Conservation (phyloP, 2,113 vertebrate genomes). For the Arenaria interpres region DNA sequence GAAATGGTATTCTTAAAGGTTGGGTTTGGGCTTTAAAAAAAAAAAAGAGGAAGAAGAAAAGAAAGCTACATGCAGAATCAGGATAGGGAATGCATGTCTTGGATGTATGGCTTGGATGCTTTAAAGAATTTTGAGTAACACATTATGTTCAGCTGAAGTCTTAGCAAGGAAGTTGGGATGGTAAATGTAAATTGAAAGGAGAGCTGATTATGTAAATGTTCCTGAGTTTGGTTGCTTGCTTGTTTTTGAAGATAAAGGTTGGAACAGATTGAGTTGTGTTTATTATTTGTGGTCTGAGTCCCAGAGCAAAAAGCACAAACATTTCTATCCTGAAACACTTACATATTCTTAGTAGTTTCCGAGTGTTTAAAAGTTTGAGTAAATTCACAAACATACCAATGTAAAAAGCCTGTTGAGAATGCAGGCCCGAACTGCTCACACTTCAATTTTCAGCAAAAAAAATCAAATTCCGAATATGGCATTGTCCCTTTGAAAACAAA, state of each 20-base stretch:
- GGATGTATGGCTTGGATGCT: neutral
- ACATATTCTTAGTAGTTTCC: neutral
- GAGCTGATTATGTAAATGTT: neutral
- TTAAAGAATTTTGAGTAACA: neutral
- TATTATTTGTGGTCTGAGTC: conserved; percentile 5
- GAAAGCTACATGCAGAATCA: neutral
- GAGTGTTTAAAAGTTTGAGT: neutral
- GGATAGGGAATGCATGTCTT: neutral
- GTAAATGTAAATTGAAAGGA: conserved; percentile 10
- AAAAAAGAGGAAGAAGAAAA: neutral
- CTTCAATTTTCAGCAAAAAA: neutral
- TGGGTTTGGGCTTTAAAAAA: neutral
- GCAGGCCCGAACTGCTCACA: neutral
- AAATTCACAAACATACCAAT: neutral
- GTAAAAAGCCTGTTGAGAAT: neutral
- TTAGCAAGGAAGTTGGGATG: neutral
- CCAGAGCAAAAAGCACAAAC: neutral
- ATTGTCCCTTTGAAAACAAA: neutral
- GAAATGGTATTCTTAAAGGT: neutral
- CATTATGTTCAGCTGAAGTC: neutral
- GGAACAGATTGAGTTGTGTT: conserved; percentile 26
- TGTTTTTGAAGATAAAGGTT: conserved; percentile 47
- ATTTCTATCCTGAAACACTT: neutral
- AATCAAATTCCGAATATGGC: neutral
- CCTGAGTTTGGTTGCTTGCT: conserved; percentile 17